phyloP scores from a whole-genome alignment of 2,113 vertebrate genomes.

The Blennius ocellaris region DNA sequence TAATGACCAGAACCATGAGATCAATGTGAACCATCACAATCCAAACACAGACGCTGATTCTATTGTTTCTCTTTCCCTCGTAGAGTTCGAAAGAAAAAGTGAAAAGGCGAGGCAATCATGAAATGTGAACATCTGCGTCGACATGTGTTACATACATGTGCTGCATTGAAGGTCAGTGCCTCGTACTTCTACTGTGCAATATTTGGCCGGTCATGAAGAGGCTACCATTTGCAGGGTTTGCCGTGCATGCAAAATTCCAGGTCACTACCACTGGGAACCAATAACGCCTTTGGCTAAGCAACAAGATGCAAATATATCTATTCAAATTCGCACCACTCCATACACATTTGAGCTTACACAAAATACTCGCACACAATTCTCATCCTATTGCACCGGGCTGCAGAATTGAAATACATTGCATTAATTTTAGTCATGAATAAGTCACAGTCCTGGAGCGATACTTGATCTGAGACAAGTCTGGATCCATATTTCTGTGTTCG shows the following conservation, averaged over 20 bases:
- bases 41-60: not conserved
- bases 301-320: conserved; percentile 85
- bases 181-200: conserved; percentile 38
- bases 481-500: conserved; percentile 32
- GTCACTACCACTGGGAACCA: conserved; percentile 75
- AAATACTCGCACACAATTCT: conserved; percentile 53
- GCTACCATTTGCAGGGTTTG: conserved; percentile 66
- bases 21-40: not conserved
- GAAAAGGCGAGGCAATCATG: conserved; percentile 48
- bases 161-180: conserved; percentile 67
- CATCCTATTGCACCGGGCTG: conserved; percentile 24
- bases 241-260: conserved; percentile 82
- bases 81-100: conserved; percentile 42
- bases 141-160: conserved; percentile 55
- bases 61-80: conserved; percentile 36
- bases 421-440: conserved; percentile 47
- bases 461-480: conserved; percentile 36
- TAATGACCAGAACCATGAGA: conserved; percentile 13
- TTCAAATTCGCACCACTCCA: conserved; percentile 79
- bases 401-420: conserved; percentile 44
- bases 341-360: conserved; percentile 55
- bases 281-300: conserved; percentile 79
- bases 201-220: conserved; percentile 62
- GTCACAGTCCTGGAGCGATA: conserved; percentile 31
- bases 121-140: conserved; percentile 56